phyloP scores from a whole-genome alignment of 2,113 vertebrate genomes.

The Menidia beryllina region DNA sequence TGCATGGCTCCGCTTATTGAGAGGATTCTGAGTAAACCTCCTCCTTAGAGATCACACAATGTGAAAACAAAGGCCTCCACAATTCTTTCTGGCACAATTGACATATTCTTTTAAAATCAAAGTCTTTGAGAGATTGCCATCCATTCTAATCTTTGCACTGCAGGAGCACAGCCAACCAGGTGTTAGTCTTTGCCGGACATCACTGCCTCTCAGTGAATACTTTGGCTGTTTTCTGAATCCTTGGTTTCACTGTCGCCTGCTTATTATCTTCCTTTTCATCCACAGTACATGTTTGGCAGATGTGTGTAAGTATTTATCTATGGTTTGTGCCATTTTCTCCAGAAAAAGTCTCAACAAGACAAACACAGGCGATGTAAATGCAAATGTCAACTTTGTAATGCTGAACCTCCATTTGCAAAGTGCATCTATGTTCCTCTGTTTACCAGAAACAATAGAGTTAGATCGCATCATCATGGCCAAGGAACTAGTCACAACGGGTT shows the following conservation, averaged over 20 bases:
- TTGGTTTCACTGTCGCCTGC: slow-evolving; percentile 56
- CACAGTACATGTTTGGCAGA: slow-evolving; percentile 86
- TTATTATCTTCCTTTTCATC: slow-evolving; percentile 70
- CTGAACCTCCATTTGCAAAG: slow-evolving; percentile 67
- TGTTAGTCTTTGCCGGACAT: slow-evolving; percentile 82
- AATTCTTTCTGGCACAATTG: slow-evolving; percentile 87
- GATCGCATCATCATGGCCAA: slow-evolving; percentile 74
- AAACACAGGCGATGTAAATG: slow-evolving; percentile 94
- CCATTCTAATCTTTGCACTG: slow-evolving; percentile 79
- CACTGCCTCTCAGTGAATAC: slow-evolving; percentile 83
- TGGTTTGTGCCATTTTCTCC: slow-evolving; percentile 78
- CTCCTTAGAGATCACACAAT: slow-evolving; percentile 86
- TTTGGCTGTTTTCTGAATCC: slow-evolving; percentile 88
- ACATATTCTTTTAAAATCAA: slow-evolving; percentile 81
- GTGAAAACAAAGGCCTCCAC: slow-evolving; percentile 92
- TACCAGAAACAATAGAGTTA: slow-evolving; percentile 87
- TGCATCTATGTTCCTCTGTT: slow-evolving; percentile 66
- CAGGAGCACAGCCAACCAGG: slow-evolving; percentile 77
- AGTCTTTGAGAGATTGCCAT: slow-evolving; percentile 87
- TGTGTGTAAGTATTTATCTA: slow-evolving; percentile 70
- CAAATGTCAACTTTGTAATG: slow-evolving; percentile 89
- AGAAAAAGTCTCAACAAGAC: slow-evolving; percentile 91
- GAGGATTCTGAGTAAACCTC: slow-evolving; percentile 78
- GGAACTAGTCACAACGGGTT: slow-evolving; percentile 73
- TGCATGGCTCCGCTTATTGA: slow-evolving; percentile 91